phyloP scores from a whole-genome alignment of 2,113 vertebrate species.

The Cephalophus harveyi region DNA sequence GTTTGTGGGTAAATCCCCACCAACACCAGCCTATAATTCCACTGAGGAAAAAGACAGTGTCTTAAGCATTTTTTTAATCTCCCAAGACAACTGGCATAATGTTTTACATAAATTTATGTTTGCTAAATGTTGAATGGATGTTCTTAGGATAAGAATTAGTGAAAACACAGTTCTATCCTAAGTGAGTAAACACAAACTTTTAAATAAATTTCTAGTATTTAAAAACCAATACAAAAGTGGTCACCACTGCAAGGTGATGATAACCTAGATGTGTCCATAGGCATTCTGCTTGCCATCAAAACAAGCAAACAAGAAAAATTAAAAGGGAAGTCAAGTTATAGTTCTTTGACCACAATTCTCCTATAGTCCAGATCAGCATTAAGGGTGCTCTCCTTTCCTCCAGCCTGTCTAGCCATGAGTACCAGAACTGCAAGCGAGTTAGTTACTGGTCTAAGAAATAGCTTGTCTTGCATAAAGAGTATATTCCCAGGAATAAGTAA shows the following conservation, averaged over 20 bases:
- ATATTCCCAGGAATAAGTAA: background rate
- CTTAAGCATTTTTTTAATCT: background rate
- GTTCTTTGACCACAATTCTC: background rate
- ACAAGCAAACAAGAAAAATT: background rate
- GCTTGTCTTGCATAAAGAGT: background rate
- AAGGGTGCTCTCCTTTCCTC: background rate
- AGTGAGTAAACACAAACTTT: background rate
- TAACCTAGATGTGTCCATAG: background rate
- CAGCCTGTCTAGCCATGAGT: background rate
- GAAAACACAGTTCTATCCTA: background rate
- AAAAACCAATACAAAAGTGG: background rate
- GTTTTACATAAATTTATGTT: background rate
- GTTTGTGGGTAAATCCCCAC: background rate
- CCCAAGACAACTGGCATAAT: background rate
- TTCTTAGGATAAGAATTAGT: background rate
- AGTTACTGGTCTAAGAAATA: background rate
- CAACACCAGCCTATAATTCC: background rate
- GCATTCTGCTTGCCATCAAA: background rate
- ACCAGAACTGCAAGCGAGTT: background rate
- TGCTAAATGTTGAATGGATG: background rate
- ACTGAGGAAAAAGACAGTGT: background rate
- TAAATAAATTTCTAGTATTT: conserved; percentile 13
- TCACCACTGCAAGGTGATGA: background rate
- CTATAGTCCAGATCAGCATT: background rate
- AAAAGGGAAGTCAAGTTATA: background rate